Evolutionary conservation across 2,797 vertebrate genomes (phyloP).

Genomic region (Peromyscus eremicus): DNA sequence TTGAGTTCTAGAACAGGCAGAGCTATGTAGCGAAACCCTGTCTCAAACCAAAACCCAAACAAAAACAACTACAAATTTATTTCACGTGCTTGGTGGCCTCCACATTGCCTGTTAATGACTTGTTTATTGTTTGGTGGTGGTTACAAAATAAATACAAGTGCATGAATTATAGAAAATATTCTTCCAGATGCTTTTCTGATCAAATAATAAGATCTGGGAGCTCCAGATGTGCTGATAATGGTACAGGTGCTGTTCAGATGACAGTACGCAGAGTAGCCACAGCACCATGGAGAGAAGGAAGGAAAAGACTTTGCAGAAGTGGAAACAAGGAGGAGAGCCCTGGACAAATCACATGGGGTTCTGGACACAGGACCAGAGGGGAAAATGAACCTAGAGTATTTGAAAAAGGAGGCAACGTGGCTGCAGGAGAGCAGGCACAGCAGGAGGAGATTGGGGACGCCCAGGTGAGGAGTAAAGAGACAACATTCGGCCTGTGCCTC

Average conservation of each 20-base stretch:
- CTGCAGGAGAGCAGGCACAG: not conserved
- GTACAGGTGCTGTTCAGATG: not conserved
- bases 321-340: not conserved
- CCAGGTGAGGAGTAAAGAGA: not conserved
- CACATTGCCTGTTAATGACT: constrained; percentile 17
- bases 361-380: not conserved
- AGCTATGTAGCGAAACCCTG: not conserved
- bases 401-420: not conserved
- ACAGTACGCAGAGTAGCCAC: not conserved
- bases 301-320: not conserved
- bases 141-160: not conserved
- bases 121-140: not conserved
- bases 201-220: not conserved
- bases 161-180: constrained; percentile 8
- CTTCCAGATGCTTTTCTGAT: constrained; percentile 2
- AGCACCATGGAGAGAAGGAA: not conserved
- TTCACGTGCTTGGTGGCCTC: not conserved
- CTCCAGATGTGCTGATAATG: not conserved
- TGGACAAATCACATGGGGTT: not conserved
- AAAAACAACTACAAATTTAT: not conserved
- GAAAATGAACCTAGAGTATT: not conserved
- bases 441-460: not conserved
- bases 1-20: not conserved
- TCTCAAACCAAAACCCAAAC: not conserved
- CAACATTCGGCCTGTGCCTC: not conserved